These are phyloP conservation scores for Theonella swinhoei DNA, from an alignment of 37 sponge, comb jelly and placozoan genomes.

Conservation along the genomic window DNA sequence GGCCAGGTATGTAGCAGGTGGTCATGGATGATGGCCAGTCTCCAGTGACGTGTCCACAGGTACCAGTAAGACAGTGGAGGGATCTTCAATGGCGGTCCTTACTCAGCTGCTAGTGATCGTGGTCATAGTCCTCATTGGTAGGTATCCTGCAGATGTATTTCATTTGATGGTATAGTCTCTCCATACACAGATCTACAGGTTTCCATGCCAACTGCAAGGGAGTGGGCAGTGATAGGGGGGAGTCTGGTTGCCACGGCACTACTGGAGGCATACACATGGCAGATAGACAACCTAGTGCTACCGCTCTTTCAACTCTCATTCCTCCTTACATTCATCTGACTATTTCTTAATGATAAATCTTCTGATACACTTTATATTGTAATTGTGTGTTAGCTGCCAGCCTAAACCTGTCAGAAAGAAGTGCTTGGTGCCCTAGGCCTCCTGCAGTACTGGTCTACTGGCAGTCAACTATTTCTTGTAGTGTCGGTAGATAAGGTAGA, in stretches of 20 bases:
- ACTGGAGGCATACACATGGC: constrained; percentile 80
- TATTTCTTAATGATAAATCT: no score
- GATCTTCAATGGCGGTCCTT: constrained; percentile 49
- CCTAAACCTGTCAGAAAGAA: no score
- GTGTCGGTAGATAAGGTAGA: background rate
- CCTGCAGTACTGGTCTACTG: no score
- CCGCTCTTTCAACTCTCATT: constrained; percentile 53
- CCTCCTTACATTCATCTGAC: constrained; percentile 38
- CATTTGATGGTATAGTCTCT: background rate
- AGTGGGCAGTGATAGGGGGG: constrained; percentile 18
- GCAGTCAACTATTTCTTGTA: background rate
- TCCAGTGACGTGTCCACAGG: constrained; percentile 25
- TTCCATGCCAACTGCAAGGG: constrained; percentile 12
- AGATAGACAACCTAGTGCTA: constrained; percentile 86
- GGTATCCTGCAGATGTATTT: background rate
- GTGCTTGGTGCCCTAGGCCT: no score
- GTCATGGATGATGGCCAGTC: no score
- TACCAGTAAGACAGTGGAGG: constrained; percentile 74
- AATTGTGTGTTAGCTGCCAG: no score
- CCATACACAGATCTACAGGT: constrained; percentile 42
- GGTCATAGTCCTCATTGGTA: constrained; percentile 52
- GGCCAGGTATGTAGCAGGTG: constrained; percentile 74
- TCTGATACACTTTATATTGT: no score
- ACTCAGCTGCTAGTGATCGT: constrained; percentile 46
- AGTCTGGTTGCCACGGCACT: constrained; percentile 53